Conservation (phyloP, 2,113 vertebrate species). For the Chionomys nivalis region DNA sequence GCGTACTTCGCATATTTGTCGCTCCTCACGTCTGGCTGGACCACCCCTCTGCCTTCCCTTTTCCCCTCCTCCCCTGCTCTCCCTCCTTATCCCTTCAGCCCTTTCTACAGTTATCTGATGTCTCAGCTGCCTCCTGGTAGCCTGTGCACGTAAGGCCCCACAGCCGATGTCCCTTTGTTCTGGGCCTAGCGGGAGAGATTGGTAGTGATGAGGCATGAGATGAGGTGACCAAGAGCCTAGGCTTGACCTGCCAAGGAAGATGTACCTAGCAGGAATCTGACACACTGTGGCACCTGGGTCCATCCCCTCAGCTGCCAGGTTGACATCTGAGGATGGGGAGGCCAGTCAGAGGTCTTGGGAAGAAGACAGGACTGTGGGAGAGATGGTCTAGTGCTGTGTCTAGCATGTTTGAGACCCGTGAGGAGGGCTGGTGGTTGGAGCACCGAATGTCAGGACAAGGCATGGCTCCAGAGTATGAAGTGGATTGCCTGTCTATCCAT, state of each 20-base stretch:
- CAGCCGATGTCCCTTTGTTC: neutral
- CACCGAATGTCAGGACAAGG: neutral
- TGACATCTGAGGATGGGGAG: neutral
- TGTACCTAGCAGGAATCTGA: neutral
- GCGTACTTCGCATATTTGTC: slow-evolving; percentile 75
- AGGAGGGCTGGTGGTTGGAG: neutral
- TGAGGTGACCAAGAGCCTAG: neutral
- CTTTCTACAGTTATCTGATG: neutral
- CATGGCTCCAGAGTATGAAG: neutral
- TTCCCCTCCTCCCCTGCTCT: neutral
- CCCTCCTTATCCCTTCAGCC: neutral
- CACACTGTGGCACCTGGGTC: neutral
- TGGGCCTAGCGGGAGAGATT: neutral
- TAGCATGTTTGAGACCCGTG: neutral
- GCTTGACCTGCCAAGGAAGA: neutral
- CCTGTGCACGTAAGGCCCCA: neutral
- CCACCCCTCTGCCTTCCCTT: neutral
- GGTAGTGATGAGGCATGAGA: neutral
- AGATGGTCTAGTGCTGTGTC: neutral
- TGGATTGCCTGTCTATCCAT: neutral
- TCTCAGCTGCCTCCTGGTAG: neutral
- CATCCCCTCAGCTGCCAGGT: neutral
- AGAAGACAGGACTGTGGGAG: neutral
- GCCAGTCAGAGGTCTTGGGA: neutral
- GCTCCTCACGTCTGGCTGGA: slow-evolving; percentile 67